Conservation (phyloP, 2,888 invertebrate species). For the Flexamia atlantica region DNA sequence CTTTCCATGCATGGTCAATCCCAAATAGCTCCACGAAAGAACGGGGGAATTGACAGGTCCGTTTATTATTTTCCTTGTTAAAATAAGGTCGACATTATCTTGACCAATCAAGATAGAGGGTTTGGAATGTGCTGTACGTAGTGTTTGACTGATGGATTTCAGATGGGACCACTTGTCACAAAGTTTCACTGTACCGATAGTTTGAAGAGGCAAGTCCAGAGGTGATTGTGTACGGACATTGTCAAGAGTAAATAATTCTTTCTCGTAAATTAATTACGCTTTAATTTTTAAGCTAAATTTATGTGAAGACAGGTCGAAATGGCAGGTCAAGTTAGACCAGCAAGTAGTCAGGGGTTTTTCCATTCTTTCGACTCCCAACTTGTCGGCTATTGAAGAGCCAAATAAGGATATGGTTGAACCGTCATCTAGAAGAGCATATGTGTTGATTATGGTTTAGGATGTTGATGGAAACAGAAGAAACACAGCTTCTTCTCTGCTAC, state of each 20-base stretch:
- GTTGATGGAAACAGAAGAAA: too few species aligned
- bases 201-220: not conserved
- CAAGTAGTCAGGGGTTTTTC: not conserved
- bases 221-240: not conserved
- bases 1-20: not conserved
- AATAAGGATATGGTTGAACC: slow-evolving; percentile 22
- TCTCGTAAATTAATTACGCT: not conserved
- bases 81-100: slow-evolving; percentile 20
- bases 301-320: not conserved
- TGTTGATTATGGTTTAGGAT: not conserved
- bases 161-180: slow-evolving; percentile 1
- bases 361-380: slow-evolving; percentile 11
- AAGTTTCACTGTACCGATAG: not conserved
- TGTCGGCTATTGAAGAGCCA: not conserved
- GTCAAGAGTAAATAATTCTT: slow-evolving; percentile 8
- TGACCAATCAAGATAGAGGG: slow-evolving; percentile 12
- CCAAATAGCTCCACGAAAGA: not conserved
- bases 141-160: not conserved
- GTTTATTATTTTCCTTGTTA: not conserved
- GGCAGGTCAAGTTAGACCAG: not conserved
- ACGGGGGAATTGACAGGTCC: not conserved
- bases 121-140: not conserved
- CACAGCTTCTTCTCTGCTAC: too few species aligned
- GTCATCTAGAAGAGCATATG: not conserved
- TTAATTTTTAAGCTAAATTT: not conserved